These are phyloP conservation scores for Siphamia tubifer DNA, from an alignment of 2,113 vertebrate species.

Conservation along the genomic window DNA sequence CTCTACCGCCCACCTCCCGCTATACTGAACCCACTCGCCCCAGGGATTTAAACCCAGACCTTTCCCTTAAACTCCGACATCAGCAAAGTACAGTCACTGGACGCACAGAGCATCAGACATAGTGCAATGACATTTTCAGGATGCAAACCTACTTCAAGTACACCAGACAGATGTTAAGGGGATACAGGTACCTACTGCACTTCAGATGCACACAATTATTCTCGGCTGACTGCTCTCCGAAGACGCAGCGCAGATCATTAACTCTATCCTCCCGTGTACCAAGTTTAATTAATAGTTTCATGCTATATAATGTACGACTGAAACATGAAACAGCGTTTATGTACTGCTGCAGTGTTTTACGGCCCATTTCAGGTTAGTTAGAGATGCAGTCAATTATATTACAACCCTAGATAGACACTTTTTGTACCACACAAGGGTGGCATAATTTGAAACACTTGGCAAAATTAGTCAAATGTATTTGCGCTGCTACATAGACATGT, in stretches of 20 bases:
- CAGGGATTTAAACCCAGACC: constrained; percentile 1
- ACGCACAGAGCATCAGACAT: constrained; percentile 18
- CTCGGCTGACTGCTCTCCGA: constrained; percentile 53
- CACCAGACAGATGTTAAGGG: constrained; percentile 59
- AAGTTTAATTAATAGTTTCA: constrained; percentile 55
- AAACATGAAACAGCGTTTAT: constrained; percentile 26
- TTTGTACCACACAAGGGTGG: constrained; percentile 4
- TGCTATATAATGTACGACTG: constrained; percentile 28
- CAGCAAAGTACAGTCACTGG: constrained; percentile 20
- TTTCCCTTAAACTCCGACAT: constrained; percentile 28
- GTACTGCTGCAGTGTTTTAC: constrained; percentile 28
- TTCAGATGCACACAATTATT: constrained; percentile 50
- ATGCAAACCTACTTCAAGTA: constrained; percentile 26
- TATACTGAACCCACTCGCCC: not conserved
- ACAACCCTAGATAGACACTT: constrained; percentile 8
- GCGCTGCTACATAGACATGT: not conserved
- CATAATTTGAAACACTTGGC: constrained; percentile 12
- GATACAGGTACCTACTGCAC: constrained; percentile 51
- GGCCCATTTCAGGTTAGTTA: constrained; percentile 41
- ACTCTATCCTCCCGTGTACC: constrained; percentile 38
- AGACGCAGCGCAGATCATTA: constrained; percentile 61
- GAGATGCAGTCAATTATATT: constrained; percentile 12
- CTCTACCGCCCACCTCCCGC: not conserved
- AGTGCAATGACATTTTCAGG: constrained; percentile 53
- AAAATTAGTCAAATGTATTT: not conserved